These are phyloP conservation scores for Athalia circularis DNA, from an alignment of 2,888 invertebrate genomes.

Conservation along the genomic window DNA sequence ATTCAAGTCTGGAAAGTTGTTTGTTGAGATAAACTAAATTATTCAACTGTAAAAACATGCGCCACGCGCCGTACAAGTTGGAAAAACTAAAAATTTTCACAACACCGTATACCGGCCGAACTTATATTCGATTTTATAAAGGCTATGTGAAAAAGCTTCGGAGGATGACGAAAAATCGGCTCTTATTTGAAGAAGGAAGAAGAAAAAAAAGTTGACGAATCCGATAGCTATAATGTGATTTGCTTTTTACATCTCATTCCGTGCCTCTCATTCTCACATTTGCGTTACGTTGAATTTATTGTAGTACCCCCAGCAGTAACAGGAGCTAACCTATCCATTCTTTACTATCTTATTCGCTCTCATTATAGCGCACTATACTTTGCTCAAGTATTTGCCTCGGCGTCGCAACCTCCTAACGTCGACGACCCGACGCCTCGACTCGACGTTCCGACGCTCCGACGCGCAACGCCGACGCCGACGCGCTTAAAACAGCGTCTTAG, in stretches of 20 bases:
- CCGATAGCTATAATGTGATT: background rate
- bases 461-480: constrained; percentile 19
- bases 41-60: constrained; percentile 35
- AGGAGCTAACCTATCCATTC: constrained; percentile 18
- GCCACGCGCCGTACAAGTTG: background rate
- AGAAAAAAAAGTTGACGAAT: background rate
- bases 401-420: background rate
- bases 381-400: constrained; percentile 35
- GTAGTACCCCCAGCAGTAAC: too few relatives aligned
- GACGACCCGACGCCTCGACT: too few relatives aligned
- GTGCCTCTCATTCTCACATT: background rate
- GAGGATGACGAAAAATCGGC: too few relatives aligned
- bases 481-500: constrained; percentile 14
- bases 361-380: constrained; percentile 19
- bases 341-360: background rate
- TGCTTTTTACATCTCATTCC: background rate
- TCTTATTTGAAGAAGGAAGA: too few relatives aligned
- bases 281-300: too few relatives aligned
- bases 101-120: background rate
- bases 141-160: too few relatives aligned
- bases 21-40: constrained; percentile 21
- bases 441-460: too few relatives aligned
- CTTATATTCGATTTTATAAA: too few relatives aligned
- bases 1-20: constrained; percentile 11
- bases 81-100: background rate